Base-by-base conservation (phyloP, 2,888 invertebrate genomes). In the Beris morrisii region DNA sequence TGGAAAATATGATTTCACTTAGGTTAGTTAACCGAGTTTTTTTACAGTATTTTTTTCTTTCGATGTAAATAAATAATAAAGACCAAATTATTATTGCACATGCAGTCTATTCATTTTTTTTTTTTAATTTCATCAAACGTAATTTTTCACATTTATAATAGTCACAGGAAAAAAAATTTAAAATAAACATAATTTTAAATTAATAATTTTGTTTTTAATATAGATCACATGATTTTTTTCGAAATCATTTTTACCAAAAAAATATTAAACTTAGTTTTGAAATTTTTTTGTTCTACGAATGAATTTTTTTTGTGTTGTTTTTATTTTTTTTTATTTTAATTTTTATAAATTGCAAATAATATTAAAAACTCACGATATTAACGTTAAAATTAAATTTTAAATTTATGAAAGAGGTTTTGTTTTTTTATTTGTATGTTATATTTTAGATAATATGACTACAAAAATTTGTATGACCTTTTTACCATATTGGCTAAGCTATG, bases 371-470 rank as follows among this genome's bases (percentile, higher is more conserved):
- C 38, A 38, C 38, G 3, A 38, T 22, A 22, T 38, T 38, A 38
- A 38, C 38, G 9, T 38, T 38, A 38, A 38, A 38, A 38, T 38
- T 38, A 38, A 9, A 38, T 38, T 38, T 38, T 38, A 38, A 7
- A 38, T 38, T 38, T 38, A 38, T 38, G 38, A 38, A 38, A 38
- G 1, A 38, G 9, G 5, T 5, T 5, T 38, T 38, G 5, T 38
- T 38, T 30, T 15, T 31, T 50, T 52, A 15, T 46, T 11, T 50
- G 22, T 11, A 50, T 50, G n/a, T 44, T 59, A 48, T 52, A 38
- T 52, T 38, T 61, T 61, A 61, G 61, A 31, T 50, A 61, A 50
- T 61, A 61, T 61, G 52, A 61, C 61, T 61, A 61, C 61, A 52
- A 61, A 61, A 52, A 45, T 45, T 28, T 61, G 50, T 61, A 61